Evolutionary conservation across 2,888 invertebrate genomes (phyloP).

Genomic region (Oscheius sp.): DNA sequence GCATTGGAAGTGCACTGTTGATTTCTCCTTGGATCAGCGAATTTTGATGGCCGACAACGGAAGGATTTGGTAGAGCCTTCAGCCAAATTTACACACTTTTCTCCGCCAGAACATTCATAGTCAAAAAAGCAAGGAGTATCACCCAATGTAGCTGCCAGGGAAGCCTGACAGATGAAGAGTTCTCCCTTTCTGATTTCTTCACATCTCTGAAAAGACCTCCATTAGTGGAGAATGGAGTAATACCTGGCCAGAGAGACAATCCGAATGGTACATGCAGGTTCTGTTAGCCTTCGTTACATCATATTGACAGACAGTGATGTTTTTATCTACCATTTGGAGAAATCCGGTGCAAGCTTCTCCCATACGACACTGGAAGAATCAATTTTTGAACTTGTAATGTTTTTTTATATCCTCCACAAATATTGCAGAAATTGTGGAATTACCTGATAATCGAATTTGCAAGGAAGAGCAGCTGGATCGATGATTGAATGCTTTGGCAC

Average conservation of each 20-base stretch:
- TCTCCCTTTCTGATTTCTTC: conserved; percentile 7
- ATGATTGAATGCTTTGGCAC: conserved; percentile 21
- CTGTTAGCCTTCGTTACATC: conserved; percentile 41
- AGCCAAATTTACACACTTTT: conserved; percentile 37
- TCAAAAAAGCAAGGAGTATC: conserved; percentile 41
- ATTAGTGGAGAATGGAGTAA: not conserved
- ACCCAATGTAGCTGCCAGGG: conserved; percentile 39
- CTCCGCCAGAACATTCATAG: conserved; percentile 54
- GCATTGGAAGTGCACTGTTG: conserved; percentile 43
- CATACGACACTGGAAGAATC: conserved; percentile 47
- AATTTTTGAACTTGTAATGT: not conserved
- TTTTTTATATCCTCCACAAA: too few relatives aligned
- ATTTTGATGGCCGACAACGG: conserved; percentile 39
- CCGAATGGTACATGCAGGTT: conserved; percentile 46
- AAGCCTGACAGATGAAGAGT: conserved; percentile 31
- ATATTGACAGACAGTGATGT: conserved; percentile 46
- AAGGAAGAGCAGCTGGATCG: conserved; percentile 48
- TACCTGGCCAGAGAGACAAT: conserved; percentile 49
- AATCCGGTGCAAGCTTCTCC: conserved; percentile 49
- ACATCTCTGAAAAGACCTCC: conserved; percentile 16
- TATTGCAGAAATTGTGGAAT: not conserved
- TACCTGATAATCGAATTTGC: conserved; percentile 52
- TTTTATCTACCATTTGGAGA: conserved; percentile 41
- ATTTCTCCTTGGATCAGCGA: conserved; percentile 41
- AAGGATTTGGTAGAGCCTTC: conserved; percentile 2